phyloP scores from a whole-genome alignment of 2,888 invertebrate genomes.

The Acrocyrtus sp. region DNA sequence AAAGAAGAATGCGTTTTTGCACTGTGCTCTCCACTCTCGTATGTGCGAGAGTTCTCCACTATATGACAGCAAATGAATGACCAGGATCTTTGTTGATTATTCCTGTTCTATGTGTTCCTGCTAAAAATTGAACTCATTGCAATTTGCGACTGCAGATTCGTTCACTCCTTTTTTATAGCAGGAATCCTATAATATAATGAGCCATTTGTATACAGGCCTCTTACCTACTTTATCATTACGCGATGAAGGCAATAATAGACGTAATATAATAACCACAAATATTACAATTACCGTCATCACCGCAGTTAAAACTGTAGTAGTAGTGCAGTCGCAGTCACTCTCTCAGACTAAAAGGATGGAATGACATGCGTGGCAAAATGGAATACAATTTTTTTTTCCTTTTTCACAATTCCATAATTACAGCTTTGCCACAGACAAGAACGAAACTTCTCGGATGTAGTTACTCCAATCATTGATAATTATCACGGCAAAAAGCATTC shows the following conservation, averaged over 20 bases:
- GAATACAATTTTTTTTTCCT: background rate
- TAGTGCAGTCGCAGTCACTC: too few species aligned
- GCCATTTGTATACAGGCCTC: background rate
- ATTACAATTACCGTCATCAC: background rate
- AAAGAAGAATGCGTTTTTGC: too few species aligned
- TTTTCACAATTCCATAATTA: background rate
- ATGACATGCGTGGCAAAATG: too few species aligned
- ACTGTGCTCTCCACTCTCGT: too few species aligned
- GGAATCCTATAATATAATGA: too few species aligned
- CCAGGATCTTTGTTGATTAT: conserved; percentile 34
- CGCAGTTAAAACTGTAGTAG: background rate
- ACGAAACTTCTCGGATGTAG: background rate
- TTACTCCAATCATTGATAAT: background rate
- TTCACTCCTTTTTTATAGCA: too few species aligned
- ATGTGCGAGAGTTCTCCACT: background rate
- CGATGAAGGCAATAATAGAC: background rate
- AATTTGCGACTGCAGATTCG: too few species aligned
- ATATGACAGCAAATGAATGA: conserved; percentile 23
- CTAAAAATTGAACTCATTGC: background rate
- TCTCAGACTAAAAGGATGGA: too few species aligned
- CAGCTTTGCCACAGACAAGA: background rate
- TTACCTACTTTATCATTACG: background rate
- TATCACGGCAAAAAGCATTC: too few species aligned
- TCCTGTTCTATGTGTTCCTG: background rate
- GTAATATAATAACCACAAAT: too few species aligned